These are phyloP conservation scores for Pipistrellus pygmaeus DNA, from an alignment of 2,797 vertebrate species.

Conservation along the genomic window DNA sequence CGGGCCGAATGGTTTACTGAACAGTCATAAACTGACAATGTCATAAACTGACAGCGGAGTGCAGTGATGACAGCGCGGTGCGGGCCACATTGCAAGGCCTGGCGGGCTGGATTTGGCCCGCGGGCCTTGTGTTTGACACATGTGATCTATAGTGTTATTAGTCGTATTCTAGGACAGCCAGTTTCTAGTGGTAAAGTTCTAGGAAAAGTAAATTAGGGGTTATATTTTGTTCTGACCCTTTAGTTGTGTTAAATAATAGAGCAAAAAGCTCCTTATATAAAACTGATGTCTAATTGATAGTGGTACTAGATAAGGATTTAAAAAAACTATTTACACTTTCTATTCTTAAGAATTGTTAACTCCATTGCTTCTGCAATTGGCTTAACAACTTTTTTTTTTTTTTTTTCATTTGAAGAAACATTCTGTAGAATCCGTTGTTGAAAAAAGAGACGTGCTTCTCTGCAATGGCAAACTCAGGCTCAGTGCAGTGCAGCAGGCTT, in stretches of 20 bases:
- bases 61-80: no score
- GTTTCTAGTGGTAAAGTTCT: not conserved
- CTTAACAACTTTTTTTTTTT: conserved; percentile 72
- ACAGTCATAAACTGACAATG: no score
- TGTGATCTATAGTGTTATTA: not conserved
- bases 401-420: conserved; percentile 84
- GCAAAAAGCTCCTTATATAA: conserved; percentile 2
- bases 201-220: not conserved
- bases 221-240: not conserved
- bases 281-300: not conserved
- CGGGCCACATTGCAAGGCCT: no score
- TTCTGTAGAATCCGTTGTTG: conserved; percentile 78
- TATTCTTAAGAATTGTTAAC: conserved; percentile 12
- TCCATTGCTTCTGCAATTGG: not conserved
- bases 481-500: conserved; percentile 91
- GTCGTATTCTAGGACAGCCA: not conserved
- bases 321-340: not conserved
- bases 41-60: no score
- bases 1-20: no score
- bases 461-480: conserved; percentile 94
- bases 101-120: no score
- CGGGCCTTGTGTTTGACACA: no score
- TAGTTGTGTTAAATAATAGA: conserved; percentile 13
- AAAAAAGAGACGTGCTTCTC: conserved; percentile 92
- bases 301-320: not conserved